Evolutionary conservation across 2,113 vertebrate genomes (phyloP), one percentile per base, ranked within the genome.

Genomic region (Verasper variegatus): DNA sequence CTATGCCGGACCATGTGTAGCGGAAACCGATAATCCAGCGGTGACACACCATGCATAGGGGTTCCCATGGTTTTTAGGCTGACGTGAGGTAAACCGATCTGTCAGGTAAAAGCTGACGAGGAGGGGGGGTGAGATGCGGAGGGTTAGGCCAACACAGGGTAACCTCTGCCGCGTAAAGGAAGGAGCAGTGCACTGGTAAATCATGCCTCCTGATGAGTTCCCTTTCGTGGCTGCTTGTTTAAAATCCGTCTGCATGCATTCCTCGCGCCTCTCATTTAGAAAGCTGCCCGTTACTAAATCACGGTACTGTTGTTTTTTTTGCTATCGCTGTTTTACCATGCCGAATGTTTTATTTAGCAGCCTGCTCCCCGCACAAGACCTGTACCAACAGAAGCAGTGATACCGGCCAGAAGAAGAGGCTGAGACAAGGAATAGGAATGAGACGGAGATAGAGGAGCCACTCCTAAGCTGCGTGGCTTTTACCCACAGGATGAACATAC

Each of bases 11-110:
- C 86, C 87, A 85, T 92, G 85, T 90, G 89, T 87, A 87, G 83
- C 81, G 84, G 88, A 90, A 93, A 92, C 78, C 86, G 84, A 90
- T 91, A 90, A 94, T 91, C 92, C 92, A 89, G 83, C 72, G 81
- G 86, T 89, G 89, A 92, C 86, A 90, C 85, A 82, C 68, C 35
- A 74, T 72, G 89, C 84, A 77, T 65, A 84, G 79, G 80, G 88
- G 85, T 89, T 91, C 86, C 85, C 84, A 85, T 85, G 85, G 83
- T 88, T 90, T 88, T 90, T 80, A 79, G 84, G 87, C 89, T 86
- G 88, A 90, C 68, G 76, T 82, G 82, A 73, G 83, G 88, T 87
- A 90, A 92, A 82, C 56, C 40, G 87, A 91, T 92, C 84, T 80
- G 63, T 86, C 84, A 88, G 91, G 86, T 93, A 85, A 75, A 74